Percentiles rank a stretch among this genome's conserved stretches.
Conservation (phyloP, 2,113 vertebrate genomes). For the Sapajus apella region DNA sequence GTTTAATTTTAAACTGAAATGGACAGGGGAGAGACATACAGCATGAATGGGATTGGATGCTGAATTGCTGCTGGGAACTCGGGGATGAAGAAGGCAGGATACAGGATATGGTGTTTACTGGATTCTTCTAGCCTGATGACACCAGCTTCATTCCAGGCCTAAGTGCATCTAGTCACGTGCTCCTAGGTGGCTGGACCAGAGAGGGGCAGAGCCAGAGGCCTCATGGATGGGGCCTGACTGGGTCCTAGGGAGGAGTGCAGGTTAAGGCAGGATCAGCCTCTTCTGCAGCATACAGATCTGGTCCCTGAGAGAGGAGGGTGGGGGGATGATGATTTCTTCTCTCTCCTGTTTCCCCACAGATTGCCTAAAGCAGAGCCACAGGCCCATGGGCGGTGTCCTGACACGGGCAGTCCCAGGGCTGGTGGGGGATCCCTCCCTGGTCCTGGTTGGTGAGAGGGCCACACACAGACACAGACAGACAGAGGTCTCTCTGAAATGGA, state of each 20-base stretch:
- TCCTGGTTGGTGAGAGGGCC: neutral
- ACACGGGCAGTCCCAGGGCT: neutral
- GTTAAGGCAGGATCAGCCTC: neutral
- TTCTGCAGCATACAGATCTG: neutral
- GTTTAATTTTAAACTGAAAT: neutral
- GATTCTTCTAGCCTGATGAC: neutral
- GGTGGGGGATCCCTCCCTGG: neutral
- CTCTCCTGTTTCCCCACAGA: neutral
- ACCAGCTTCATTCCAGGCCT: neutral
- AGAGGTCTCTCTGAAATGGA: constrained; percentile 22
- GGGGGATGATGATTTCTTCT: neutral
- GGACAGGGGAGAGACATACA: neutral
- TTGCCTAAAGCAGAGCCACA: neutral
- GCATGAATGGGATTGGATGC: neutral
- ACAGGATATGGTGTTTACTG: neutral
- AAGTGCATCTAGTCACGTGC: no score
- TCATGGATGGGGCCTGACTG: neutral
- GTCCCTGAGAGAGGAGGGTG: neutral
- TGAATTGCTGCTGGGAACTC: neutral
- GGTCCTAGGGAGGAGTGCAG: neutral
- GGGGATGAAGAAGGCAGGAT: neutral
- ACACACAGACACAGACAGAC: constrained; percentile 60
- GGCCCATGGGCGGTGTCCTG: neutral
- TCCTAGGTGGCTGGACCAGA: neutral
- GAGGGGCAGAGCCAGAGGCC: neutral